Percentiles rank a stretch among this genome's conserved stretches.
Evolutionary conservation across 2,888 invertebrate genomes (phyloP).

Genomic region (Deilephila porcellus): DNA sequence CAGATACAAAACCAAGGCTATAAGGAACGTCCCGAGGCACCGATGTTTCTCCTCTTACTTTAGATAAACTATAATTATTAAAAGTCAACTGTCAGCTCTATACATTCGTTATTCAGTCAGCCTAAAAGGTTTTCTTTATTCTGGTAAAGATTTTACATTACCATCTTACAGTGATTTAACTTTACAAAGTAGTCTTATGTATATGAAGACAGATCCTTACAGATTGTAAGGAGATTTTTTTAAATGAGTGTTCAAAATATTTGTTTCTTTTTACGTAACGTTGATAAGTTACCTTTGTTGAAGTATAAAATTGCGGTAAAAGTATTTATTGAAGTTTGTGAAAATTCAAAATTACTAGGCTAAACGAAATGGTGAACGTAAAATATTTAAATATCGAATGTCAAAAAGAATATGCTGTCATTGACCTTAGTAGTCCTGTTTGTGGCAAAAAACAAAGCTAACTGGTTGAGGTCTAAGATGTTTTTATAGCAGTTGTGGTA

Average conservation of each 20-base stretch:
- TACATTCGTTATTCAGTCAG: neutral
- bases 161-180: neutral
- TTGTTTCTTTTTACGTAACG: too few relatives aligned
- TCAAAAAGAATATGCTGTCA: too few relatives aligned
- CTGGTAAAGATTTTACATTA: neutral
- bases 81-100: conserved; percentile 3
- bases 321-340: too few relatives aligned
- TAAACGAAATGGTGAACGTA: too few relatives aligned
- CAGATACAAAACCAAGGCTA: neutral
- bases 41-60: neutral
- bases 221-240: neutral
- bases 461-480: too few relatives aligned
- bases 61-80: neutral
- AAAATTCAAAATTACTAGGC: too few relatives aligned
- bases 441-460: too few relatives aligned
- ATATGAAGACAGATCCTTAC: neutral
- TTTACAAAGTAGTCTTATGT: neutral
- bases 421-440: too few relatives aligned
- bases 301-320: too few relatives aligned
- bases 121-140: conserved; percentile 3
- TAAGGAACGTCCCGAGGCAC: neutral
- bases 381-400: too few relatives aligned
- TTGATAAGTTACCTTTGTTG: too few relatives aligned
- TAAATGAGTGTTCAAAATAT: neutral
- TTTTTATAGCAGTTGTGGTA: too few relatives aligned